A percentile compares a stretch with the other conserved stretches of the same genome.
Conservation (phyloP, 2,888 invertebrate genomes). For the Melanostoma scalare region DNA sequence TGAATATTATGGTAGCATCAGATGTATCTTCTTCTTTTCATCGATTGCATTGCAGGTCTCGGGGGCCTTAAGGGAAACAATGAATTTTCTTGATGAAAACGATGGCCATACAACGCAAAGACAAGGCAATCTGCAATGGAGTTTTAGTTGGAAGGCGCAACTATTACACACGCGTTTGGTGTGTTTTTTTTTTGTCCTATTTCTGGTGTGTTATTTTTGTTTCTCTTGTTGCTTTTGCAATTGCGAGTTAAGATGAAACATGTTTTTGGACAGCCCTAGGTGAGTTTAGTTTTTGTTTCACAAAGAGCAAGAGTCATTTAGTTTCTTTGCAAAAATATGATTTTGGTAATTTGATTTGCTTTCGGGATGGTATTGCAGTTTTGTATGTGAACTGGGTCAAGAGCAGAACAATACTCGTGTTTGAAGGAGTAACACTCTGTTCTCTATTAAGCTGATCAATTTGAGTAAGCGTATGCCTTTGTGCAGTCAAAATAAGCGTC, state of each 20-base stretch:
- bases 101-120: constrained; percentile 18
- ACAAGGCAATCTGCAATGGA: constrained; percentile 11
- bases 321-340: too few species aligned
- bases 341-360: too few species aligned
- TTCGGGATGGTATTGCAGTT: too few species aligned
- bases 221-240: neutral
- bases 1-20: constrained; percentile 59
- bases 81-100: constrained; percentile 60
- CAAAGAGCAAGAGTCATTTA: too few species aligned
- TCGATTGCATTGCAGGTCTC: constrained; percentile 49
- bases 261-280: too few species aligned
- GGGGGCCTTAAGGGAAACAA: constrained; percentile 64
- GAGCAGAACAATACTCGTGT: too few species aligned
- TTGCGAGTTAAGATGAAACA: neutral
- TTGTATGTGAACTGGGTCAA: too few species aligned
- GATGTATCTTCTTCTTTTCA: constrained; percentile 56
- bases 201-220: constrained; percentile 12
- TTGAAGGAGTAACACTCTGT: too few species aligned
- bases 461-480: too few species aligned
- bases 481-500: too few species aligned
- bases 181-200: constrained; percentile 56
- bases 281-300: too few species aligned
- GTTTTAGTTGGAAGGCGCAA: constrained; percentile 27
- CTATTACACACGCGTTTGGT: constrained; percentile 41
- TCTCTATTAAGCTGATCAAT: too few species aligned